phyloP scores from a whole-genome alignment of 2,113 vertebrate genomes.

The Cisticola juncidis region DNA sequence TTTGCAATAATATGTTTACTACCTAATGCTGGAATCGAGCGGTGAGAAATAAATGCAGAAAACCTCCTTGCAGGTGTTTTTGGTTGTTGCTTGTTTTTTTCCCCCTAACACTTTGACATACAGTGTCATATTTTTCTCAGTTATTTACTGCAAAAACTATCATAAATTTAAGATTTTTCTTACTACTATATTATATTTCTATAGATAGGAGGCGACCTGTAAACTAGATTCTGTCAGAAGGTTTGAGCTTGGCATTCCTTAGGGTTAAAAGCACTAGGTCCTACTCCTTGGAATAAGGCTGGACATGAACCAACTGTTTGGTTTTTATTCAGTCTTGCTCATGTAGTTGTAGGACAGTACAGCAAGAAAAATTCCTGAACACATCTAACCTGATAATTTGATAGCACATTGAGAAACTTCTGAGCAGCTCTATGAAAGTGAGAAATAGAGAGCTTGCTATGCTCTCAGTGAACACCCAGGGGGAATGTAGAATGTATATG shows the following conservation, averaged over 20 bases:
- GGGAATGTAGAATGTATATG: neutral
- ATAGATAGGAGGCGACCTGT: neutral
- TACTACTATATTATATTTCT: neutral
- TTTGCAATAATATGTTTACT: neutral
- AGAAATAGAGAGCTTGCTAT: neutral
- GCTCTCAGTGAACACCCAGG: fast-evolving
- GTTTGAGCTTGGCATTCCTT: neutral
- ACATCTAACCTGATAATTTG: neutral
- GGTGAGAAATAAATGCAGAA: neutral
- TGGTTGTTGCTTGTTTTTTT: neutral
- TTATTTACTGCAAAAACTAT: neutral
- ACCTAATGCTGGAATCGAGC: neutral
- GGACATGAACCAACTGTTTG: neutral
- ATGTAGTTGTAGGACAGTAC: neutral
- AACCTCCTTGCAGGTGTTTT: fast-evolving
- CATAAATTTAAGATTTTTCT: neutral
- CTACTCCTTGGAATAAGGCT: neutral
- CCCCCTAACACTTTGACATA: neutral
- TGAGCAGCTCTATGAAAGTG: neutral
- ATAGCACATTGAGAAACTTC: neutral
- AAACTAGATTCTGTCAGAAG: neutral
- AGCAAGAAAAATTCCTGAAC: neutral
- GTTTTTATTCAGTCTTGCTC: neutral
- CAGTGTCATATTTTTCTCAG: neutral
- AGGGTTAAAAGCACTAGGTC: neutral